Evolutionary conservation across 2,888 invertebrate genomes (phyloP).

Genomic region (Lithophane semibrunnea): DNA sequence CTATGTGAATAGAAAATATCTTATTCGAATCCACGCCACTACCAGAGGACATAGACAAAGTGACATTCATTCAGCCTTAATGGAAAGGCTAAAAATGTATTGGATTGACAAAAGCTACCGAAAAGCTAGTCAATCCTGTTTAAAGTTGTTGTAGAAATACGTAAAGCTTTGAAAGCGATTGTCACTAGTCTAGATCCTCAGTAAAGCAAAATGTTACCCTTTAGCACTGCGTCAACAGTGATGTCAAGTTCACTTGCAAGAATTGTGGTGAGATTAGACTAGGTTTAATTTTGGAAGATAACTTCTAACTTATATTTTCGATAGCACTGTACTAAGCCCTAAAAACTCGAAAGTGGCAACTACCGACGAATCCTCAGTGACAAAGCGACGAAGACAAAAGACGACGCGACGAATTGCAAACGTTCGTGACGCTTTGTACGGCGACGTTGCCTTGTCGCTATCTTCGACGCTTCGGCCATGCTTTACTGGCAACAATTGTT

Average conservation of each 20-base stretch:
- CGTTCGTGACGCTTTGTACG: conserved; percentile 49
- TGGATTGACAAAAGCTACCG: not conserved
- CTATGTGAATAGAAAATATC: not conserved
- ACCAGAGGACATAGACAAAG: not conserved
- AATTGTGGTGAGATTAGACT: not conserved
- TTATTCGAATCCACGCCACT: not conserved
- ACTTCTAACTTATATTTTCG: not conserved
- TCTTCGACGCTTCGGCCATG: conserved; percentile 34
- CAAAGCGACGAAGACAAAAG: conserved; percentile 70
- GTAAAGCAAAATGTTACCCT: not conserved
- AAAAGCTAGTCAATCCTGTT: not conserved
- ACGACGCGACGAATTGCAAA: conserved; percentile 59
- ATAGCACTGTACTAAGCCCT: conserved; percentile 6
- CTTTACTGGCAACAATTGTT: conserved; percentile 46
- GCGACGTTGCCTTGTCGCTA: conserved; percentile 44
- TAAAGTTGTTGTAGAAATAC: not conserved
- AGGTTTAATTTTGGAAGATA: not conserved
- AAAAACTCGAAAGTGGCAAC: conserved; percentile 52
- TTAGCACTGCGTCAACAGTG: not conserved
- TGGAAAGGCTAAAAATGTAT: not conserved
- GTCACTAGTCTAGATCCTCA: not conserved
- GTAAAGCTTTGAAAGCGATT: not conserved
- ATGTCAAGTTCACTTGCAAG: not conserved
- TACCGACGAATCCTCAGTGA: conserved; percentile 65
- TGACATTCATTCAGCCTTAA: not conserved